These are phyloP conservation scores for Oxycera nigricornis DNA, from an alignment of 2,888 invertebrate genomes.

Conservation along the genomic window DNA sequence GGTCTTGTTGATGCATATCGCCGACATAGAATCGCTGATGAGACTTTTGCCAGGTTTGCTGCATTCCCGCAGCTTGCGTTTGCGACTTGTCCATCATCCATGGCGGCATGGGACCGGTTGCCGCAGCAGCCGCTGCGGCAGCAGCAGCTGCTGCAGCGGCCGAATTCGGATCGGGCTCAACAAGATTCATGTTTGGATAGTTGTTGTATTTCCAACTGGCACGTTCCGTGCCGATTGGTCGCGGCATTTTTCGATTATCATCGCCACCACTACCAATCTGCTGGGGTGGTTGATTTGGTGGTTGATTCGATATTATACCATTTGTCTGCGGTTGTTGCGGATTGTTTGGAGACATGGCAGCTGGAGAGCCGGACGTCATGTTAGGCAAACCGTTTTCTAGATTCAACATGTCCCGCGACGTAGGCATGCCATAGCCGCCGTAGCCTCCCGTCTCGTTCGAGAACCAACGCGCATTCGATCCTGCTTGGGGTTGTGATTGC, in stretches of 20 bases:
- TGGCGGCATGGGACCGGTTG: slow-evolving; percentile 49
- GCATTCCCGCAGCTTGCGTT: slow-evolving; percentile 26
- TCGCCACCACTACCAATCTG: slow-evolving; percentile 50
- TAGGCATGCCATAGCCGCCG: slow-evolving; percentile 53
- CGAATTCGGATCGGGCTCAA: slow-evolving; percentile 39
- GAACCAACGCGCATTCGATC: slow-evolving; percentile 53
- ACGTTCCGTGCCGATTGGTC: slow-evolving; percentile 85
- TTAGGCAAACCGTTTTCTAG: slow-evolving; percentile 56
- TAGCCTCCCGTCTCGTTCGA: slow-evolving; percentile 51
- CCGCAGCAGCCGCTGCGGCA: slow-evolving; percentile 45
- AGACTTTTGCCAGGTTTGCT: slow-evolving; percentile 42
- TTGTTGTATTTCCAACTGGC: slow-evolving; percentile 61
- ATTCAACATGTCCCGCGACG: slow-evolving; percentile 57
- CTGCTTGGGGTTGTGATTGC: slow-evolving; percentile 54
- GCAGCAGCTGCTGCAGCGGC: slow-evolving; percentile 15
- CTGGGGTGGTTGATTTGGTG: slow-evolving; percentile 46
- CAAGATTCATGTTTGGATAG: slow-evolving; percentile 54
- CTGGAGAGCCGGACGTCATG: slow-evolving; percentile 56
- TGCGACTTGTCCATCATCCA: slow-evolving; percentile 54
- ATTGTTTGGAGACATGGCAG: slow-evolving; percentile 62
- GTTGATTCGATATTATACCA: slow-evolving; percentile 47
- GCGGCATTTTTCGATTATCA: slow-evolving; percentile 64
- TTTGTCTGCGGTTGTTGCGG: slow-evolving; percentile 50
- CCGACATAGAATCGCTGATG: slow-evolving; percentile 48
- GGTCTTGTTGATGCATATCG: slow-evolving; percentile 58